These are phyloP conservation scores for Enhydra lutris DNA, from an alignment of 2,113 vertebrate species.

Conservation along the genomic window DNA sequence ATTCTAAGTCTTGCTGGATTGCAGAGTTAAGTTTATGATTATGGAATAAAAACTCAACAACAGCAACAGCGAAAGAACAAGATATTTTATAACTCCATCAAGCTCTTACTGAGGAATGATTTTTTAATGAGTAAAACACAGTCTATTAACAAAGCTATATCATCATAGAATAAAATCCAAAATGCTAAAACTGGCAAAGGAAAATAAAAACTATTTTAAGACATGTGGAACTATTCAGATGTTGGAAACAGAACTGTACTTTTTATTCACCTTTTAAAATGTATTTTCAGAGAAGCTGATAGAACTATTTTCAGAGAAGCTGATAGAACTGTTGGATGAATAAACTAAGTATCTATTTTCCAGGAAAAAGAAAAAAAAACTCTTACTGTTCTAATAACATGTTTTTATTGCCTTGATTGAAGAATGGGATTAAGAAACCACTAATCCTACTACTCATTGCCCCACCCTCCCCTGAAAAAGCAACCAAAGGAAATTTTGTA, in stretches of 20 bases:
- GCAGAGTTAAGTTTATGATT: constrained; percentile 66
- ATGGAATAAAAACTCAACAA: constrained; percentile 77
- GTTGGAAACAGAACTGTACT: background rate
- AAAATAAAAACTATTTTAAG: background rate
- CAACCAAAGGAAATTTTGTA: background rate
- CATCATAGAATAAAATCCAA: background rate
- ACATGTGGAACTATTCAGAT: background rate
- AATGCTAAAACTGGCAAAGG: background rate
- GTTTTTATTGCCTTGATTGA: constrained; percentile 16
- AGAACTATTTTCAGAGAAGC: background rate
- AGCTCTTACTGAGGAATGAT: background rate
- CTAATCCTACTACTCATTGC: background rate
- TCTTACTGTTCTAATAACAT: background rate
- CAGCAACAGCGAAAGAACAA: constrained; percentile 36
- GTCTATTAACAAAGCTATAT: background rate
- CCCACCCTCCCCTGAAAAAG: background rate
- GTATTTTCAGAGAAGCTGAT: background rate
- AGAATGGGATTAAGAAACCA: background rate
- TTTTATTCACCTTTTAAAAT: background rate
- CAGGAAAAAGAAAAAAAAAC: background rate
- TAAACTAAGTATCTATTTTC: background rate
- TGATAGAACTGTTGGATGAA: background rate
- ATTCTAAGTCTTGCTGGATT: constrained; percentile 44
- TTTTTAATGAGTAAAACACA: background rate
- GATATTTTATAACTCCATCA: background rate